Evolutionary conservation across 1,140 invertebrate genomes (phyloP).

Genomic region (Bombus pyrosoma): DNA sequence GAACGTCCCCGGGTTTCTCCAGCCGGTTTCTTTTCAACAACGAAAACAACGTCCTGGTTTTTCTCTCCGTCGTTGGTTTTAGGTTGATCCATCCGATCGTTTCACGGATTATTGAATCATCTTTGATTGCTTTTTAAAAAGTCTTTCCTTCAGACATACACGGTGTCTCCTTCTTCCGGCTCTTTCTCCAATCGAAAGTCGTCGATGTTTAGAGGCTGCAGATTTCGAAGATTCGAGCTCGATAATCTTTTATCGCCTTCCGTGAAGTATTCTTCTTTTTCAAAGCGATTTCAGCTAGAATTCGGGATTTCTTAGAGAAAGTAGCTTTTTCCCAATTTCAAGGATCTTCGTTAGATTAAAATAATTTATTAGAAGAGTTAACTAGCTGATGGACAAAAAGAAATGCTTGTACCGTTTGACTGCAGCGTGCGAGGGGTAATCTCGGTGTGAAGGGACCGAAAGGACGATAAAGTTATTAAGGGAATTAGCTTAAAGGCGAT

Average conservation of each 20-base stretch:
- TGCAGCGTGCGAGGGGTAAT: neutral
- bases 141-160: neutral
- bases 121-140: neutral
- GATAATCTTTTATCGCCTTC: neutral
- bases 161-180: too few species aligned
- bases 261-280: too few species aligned
- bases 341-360: neutral
- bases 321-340: neutral
- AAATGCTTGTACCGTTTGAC: neutral
- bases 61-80: neutral
- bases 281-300: too few species aligned
- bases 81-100: neutral
- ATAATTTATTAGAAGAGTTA: too few species aligned
- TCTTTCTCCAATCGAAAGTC: neutral
- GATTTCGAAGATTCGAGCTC: neutral
- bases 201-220: too few species aligned
- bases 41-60: neutral
- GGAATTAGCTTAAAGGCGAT: constrained; percentile 60
- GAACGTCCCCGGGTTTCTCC: neutral
- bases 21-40: neutral
- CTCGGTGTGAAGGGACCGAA: neutral
- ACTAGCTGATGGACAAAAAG: neutral
- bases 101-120: neutral
- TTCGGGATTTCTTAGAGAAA: too few species aligned
- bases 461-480: constrained; percentile 56